Conservation (phyloP, 1,140 invertebrate species). For the Bombus affinis region DNA sequence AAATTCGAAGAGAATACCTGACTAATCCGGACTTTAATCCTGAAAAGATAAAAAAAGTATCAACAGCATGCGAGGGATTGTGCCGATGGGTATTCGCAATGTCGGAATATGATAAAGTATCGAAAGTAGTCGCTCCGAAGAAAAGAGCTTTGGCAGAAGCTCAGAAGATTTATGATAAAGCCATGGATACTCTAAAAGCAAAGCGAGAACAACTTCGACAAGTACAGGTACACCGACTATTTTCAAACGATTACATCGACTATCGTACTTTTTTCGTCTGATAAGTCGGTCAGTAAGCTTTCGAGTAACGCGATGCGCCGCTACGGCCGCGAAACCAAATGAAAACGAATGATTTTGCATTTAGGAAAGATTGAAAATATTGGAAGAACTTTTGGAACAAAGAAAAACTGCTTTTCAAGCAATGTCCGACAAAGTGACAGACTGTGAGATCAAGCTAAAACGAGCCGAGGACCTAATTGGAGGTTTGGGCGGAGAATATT, state of each 20-base stretch:
- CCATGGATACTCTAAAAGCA: conserved; percentile 87
- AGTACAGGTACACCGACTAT: conserved; percentile 75
- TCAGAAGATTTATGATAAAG: conserved; percentile 87
- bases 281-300: no score
- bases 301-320: no score
- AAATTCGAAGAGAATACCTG: conserved; percentile 91
- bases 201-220: conserved; percentile 91
- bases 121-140: conserved; percentile 93
- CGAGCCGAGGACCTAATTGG: conserved; percentile 96
- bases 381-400: conserved; percentile 87
- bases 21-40: conserved; percentile 95
- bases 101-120: conserved; percentile 96
- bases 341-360: not conserved
- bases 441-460: conserved; percentile 94
- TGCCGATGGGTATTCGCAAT: conserved; percentile 97
- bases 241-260: not conserved
- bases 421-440: conserved; percentile 91
- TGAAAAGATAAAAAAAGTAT: conserved; percentile 91
- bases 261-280: no score
- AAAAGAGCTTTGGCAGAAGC: conserved; percentile 90
- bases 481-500: conserved; percentile 92
- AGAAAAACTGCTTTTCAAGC: conserved; percentile 83
- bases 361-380: conserved; percentile 70
- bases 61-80: conserved; percentile 90
- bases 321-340: no score